These are phyloP conservation scores for Dendrophyllia cribrosa DNA, from an alignment of 64 coral and sea anemone species.

Conservation along the genomic window DNA sequence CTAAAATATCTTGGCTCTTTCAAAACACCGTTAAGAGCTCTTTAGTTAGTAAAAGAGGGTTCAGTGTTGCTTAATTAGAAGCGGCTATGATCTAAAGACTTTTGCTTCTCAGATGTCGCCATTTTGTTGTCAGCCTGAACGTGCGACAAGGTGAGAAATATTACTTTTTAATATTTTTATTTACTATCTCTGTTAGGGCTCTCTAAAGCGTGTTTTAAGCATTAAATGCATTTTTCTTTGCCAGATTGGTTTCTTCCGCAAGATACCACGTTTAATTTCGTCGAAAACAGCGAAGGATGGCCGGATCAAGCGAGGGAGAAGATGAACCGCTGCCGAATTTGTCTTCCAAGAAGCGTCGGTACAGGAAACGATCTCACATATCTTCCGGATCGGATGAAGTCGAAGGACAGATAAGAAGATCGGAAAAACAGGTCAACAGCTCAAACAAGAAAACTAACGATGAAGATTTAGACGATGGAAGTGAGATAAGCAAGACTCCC, in stretches of 20 bases:
- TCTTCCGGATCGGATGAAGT: constrained; percentile 1
- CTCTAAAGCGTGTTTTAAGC: no score
- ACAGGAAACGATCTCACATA: neutral
- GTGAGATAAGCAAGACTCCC: neutral
- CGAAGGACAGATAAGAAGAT: neutral
- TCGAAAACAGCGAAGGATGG: neutral
- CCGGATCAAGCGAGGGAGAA: constrained; percentile 2
- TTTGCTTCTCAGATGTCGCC: neutral
- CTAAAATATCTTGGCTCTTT: neutral
- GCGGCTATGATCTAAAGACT: neutral
- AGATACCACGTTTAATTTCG: neutral
- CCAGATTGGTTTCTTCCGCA: neutral
- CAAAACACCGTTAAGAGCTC: neutral
- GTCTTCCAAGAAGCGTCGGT: constrained; percentile 9
- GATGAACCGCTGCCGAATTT: neutral
- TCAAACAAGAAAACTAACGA: neutral
- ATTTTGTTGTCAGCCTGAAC: neutral
- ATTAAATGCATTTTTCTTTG: neutral
- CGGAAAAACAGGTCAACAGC: neutral
- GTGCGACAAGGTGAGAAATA: constrained; percentile 7
- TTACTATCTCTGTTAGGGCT: no score
- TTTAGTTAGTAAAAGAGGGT: no score
- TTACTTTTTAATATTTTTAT: neutral
- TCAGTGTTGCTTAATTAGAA: no score
- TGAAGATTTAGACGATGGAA: neutral